phyloP scores from a whole-genome alignment of 2,888 invertebrate species.

The Cryptocephalus primarius region DNA sequence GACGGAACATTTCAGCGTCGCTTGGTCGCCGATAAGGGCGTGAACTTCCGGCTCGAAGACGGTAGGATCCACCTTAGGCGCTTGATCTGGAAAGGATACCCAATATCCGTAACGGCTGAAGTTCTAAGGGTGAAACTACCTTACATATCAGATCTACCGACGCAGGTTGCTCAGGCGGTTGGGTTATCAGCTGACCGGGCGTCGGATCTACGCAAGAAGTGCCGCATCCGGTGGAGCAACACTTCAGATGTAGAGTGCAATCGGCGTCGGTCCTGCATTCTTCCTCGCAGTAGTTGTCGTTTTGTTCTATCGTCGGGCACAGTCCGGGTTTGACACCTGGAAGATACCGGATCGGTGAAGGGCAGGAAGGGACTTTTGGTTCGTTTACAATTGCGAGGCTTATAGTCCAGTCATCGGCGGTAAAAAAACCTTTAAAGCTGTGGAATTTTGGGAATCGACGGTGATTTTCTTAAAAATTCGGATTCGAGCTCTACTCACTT shows the following conservation, averaged over 20 bases:
- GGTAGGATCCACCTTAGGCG: constrained; percentile 32
- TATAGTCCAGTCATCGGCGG: too few species aligned
- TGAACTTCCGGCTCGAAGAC: constrained; percentile 47
- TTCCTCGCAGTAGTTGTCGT: constrained; percentile 45
- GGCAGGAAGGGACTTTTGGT: too few species aligned
- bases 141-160: constrained; percentile 28
- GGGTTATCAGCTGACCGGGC: constrained; percentile 26
- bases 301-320: constrained; percentile 46
- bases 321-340: constrained; percentile 58
- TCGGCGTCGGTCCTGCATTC: constrained; percentile 75
- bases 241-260: constrained; percentile 68
- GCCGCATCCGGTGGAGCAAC: constrained; percentile 72
- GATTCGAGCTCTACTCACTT: too few species aligned
- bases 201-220: constrained; percentile 53
- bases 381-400: too few species aligned
- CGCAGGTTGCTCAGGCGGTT: constrained; percentile 31
- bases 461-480: too few species aligned
- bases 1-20: constrained; percentile 63
- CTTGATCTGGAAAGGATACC: constrained; percentile 22
- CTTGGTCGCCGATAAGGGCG: constrained; percentile 62
- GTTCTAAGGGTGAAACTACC: too few species aligned
- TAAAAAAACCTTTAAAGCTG: too few species aligned
- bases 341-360: background rate
- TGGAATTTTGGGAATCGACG: too few species aligned
- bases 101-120: too few species aligned